Evolutionary conservation across 2,113 vertebrate genomes (phyloP).

Genomic region (Corythaixoides concolor): DNA sequence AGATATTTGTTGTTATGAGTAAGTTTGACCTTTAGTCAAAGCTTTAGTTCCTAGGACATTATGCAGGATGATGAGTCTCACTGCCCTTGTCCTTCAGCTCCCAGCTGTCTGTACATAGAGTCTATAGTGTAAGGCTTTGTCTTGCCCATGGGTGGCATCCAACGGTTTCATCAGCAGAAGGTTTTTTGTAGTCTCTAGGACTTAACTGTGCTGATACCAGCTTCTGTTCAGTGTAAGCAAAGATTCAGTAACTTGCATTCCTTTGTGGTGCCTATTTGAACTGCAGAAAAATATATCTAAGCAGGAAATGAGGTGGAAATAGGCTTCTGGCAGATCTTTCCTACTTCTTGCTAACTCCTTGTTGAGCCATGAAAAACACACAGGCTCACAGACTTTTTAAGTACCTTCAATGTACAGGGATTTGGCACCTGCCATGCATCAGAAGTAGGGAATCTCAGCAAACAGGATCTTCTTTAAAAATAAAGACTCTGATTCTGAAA

Average conservation of each 20-base stretch:
- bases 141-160: not conserved
- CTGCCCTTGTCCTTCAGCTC: not conserved
- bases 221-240: not conserved
- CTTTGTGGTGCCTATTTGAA: not conserved
- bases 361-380: accelerated
- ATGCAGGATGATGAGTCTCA: not conserved
- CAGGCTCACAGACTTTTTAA: not conserved
- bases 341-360: not conserved
- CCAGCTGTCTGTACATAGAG: not conserved
- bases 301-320: not conserved
- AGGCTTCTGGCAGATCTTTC: not conserved
- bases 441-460: not conserved
- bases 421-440: not conserved
- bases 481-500: not conserved
- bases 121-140: not conserved
- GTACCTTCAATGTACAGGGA: not conserved
- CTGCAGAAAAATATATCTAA: not conserved
- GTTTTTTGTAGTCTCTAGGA: not conserved
- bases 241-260: not conserved
- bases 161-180: not conserved
- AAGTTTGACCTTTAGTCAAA: not conserved
- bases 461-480: not conserved
- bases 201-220: accelerated
- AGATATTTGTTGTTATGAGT: not conserved
- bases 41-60: not conserved